Conservation (phyloP, 2,797 vertebrate species). For the Premnoplex brunnescens region DNA sequence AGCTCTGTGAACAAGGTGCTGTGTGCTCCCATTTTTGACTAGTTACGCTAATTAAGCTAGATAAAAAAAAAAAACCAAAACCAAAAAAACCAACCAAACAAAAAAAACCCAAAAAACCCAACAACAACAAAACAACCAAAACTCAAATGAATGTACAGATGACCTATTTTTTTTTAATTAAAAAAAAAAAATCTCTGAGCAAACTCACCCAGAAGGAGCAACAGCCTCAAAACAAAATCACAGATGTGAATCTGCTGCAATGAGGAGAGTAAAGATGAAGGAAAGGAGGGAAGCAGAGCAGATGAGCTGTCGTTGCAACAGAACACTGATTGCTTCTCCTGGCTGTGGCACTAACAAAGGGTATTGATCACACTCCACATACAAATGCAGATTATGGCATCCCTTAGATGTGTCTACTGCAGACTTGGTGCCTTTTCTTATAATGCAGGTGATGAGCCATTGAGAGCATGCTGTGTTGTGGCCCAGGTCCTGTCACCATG, state of each 20-base stretch:
- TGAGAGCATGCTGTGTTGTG: neutral
- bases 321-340: neutral
- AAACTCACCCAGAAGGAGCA: neutral
- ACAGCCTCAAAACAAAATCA: neutral
- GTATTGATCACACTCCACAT: neutral
- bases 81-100: too few species aligned
- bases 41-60: neutral
- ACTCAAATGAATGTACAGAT: rapidly evolving
- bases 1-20: neutral
- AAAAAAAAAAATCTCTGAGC: neutral
- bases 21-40: neutral
- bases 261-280: neutral
- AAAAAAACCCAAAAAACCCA: too few species aligned
- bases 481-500: neutral
- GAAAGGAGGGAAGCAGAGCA: neutral
- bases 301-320: neutral
- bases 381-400: neutral
- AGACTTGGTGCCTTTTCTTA: neutral
- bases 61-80: neutral
- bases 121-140: neutral
- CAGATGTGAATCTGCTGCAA: neutral
- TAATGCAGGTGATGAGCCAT: neutral
- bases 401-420: neutral
- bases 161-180: neutral
- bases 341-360: neutral